Base-by-base conservation (phyloP, 2,113 vertebrate species). In the Gymnorhina tibicen region DNA sequence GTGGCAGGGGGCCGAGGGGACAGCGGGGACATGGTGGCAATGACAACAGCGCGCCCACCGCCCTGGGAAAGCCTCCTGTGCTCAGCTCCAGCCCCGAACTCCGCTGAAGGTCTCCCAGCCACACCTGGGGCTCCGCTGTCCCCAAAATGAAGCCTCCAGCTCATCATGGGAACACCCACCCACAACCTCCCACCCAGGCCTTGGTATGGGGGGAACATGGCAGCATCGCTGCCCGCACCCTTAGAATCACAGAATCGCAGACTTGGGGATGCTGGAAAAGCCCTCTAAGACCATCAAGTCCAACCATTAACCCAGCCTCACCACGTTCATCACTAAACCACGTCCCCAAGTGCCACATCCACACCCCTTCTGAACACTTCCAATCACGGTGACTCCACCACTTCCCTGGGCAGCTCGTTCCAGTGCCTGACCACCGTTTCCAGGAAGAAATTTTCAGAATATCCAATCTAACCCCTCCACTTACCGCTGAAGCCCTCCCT, bases 401-500 rank as follows among this genome's bases (percentile, higher is more conserved):
- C 21, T 35, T 76, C 24, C 26, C n/a, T 49, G 21, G 32, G 14
- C n/a, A 76, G 30, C 44, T 32, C 24, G 8, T 13, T 58, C 32
- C 52, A 58, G 35, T 33, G 32, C 32, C 59, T 73, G 32, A 19
- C 26, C 42, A 88, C 22, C 55, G 63, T 33, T 23, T 28, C 21
- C 35, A 84, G 22, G 79, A 19, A 28, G 32, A 24, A 49, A 35
- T 17, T 23, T 35, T 6, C 35, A 39, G 41, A 32, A 68, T 41
- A 53, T 24, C 62, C 41, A 13, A 5, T 4, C 24, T 19, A 69
- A 62, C 7, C 6, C 41, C 11, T n/a, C 8, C 32, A 53, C 87
- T 90, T 35, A 90, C 99, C 99, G 0, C 98, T 99, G 98, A 99
- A 99, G 87, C 99, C 99, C 35, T 98, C 97, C 7, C 97, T 98